phyloP scores from a whole-genome alignment of 2,888 invertebrate genomes.

The Phengaris arion region DNA sequence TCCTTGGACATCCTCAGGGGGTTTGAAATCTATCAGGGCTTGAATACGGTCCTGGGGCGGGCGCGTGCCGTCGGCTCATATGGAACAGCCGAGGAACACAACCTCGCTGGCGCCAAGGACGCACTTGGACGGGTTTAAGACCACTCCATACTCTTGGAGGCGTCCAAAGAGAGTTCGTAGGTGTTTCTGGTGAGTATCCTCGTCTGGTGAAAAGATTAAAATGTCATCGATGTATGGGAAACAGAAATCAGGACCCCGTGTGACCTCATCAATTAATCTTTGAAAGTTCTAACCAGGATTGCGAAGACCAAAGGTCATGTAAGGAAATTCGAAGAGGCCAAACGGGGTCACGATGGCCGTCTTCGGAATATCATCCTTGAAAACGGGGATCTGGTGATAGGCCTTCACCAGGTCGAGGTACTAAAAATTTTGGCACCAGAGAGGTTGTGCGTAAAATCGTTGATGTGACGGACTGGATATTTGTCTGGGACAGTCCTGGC shows the following conservation, averaged over 20 bases:
- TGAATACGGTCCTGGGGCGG: background rate
- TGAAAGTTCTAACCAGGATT: too few species aligned
- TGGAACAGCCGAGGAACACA: conserved; percentile 34
- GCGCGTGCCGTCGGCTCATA: conserved; percentile 33
- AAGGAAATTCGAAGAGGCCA: conserved; percentile 35
- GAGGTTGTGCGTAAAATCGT: background rate
- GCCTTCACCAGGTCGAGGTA: too few species aligned
- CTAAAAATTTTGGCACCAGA: background rate
- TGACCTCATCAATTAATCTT: too few species aligned
- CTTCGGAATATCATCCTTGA: background rate
- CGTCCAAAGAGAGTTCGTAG: conserved; percentile 29
- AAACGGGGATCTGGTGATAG: background rate
- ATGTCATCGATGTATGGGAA: too few species aligned
- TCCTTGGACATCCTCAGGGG: conserved; percentile 34
- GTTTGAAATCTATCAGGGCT: background rate
- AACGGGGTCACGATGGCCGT: background rate
- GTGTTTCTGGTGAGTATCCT: too few species aligned
- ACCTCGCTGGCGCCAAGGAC: conserved; percentile 33
- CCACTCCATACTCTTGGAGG: conserved; percentile 34
- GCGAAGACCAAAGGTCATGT: conserved; percentile 8
- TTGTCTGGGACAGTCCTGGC: background rate
- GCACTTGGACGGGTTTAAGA: conserved; percentile 36
- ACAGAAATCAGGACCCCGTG: too few species aligned
- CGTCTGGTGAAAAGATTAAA: too few species aligned
- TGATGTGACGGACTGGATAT: background rate